Base-by-base conservation (phyloP, 2,888 invertebrate species). In the Pimpla rufipes region DNA sequence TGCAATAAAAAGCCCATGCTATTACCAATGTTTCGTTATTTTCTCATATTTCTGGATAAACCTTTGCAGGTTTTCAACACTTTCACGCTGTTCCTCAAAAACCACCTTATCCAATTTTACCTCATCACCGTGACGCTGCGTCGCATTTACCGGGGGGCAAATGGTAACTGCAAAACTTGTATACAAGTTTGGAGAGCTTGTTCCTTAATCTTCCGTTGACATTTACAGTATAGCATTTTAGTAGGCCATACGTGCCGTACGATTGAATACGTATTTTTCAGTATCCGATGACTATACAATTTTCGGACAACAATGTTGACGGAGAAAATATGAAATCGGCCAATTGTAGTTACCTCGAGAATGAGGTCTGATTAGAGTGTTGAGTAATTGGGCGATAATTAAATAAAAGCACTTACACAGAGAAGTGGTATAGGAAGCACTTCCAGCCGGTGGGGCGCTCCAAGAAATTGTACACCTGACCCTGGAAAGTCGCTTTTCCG, bases 371-470 rank as follows among this genome's bases (percentile, higher is more conserved):
- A 13, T 45, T 45, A 45, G 45, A n/a, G 13, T 45, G n/a, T 11
- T n/a, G 4, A n/a, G 8, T 52, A 29, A 29, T 52, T 21, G 10
- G 0, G 18, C 18, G 13, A n/a, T 11, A 6, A n/a, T 21, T 66
- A 13, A 23, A 11, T 16, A 66, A 6, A n/a, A 66, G 13, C 93
- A 96, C 97, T 96, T 92, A 97, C 97, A 96, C 96, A 88, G 96
- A 95, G 93, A 96, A 96, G 93, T 97, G 97, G 93, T 97, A 97
- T 84, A 96, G 94, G 94, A 97, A 97, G 93, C 97, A 97, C 93
- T 96, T 96, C 97, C 97, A 97, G 85, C 97, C 97, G 77, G 96
- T 96, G 1, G 97, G 97, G 86, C 97, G 93, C 93, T 97, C 97
- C 88, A 97, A 94, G 93, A 97, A 97, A 93, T 97, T 97, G 94